Conservation (phyloP, 53 echinoderm and acorn worm genomes). For the Henricia sp. region DNA sequence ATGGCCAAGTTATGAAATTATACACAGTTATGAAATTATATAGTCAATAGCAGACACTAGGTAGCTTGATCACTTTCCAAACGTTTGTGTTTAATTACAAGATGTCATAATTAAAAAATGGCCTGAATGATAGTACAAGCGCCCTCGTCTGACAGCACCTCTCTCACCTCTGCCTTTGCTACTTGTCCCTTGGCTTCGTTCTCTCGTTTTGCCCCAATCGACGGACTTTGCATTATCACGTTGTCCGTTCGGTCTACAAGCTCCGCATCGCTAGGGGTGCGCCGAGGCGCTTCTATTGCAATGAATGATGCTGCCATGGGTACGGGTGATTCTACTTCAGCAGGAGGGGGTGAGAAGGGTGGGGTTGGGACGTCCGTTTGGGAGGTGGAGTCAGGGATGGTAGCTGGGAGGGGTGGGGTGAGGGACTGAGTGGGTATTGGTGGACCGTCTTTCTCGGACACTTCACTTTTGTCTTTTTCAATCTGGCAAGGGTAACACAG, state of each 20-base stretch:
- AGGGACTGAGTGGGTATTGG: conserved; percentile 48
- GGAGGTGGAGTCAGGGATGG: background rate
- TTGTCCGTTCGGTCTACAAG: conserved; percentile 27
- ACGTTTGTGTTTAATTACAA: too few species aligned
- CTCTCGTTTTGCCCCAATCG: background rate
- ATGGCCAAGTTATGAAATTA: too few species aligned
- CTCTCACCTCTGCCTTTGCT: conserved; percentile 36
- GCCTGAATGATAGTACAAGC: too few species aligned
- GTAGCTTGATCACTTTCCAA: too few species aligned
- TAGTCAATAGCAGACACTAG: too few species aligned
- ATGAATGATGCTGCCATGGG: background rate
- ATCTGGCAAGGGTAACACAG: background rate
- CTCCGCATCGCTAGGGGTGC: conserved; percentile 32
- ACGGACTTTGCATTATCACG: conserved; percentile 15
- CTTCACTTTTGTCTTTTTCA: conserved; percentile 6
- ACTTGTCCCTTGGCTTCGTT: conserved; percentile 2
- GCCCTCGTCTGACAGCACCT: too few species aligned
- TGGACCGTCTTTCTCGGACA: conserved; percentile 14
- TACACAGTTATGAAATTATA: too few species aligned
- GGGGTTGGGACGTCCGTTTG: background rate
- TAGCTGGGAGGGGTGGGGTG: conserved; percentile 43
- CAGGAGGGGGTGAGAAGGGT: conserved; percentile 35
- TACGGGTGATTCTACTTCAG: conserved; percentile 2
- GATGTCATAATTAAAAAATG: too few species aligned
- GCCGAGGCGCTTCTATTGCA: background rate